phyloP scores from a whole-genome alignment of 2,888 invertebrate species.

The Eretmocerus hayati region DNA sequence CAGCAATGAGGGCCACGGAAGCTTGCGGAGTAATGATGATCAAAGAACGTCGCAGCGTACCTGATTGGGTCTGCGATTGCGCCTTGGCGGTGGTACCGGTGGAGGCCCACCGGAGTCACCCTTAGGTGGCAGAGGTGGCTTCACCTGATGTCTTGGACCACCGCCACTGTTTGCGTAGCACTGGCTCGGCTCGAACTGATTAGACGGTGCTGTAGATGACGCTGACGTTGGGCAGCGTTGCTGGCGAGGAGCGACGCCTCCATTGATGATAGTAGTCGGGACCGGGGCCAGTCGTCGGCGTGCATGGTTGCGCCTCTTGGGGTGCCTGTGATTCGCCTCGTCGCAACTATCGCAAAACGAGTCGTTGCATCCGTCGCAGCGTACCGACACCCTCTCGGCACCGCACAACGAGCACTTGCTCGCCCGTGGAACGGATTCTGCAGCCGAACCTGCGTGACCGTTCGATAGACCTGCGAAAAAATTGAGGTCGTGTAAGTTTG shows the following conservation, averaged over 20 bases:
- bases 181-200: too few species aligned
- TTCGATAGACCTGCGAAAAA: constrained; percentile 13
- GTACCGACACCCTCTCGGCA: constrained; percentile 70
- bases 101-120: constrained; percentile 51
- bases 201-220: too few species aligned
- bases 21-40: too few species aligned
- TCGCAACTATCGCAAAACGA: constrained; percentile 87
- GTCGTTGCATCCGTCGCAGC: constrained; percentile 78
- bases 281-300: constrained; percentile 53
- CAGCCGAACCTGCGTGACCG: constrained; percentile 4
- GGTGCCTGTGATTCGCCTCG: constrained; percentile 90
- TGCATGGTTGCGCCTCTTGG: constrained; percentile 74
- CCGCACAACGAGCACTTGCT: constrained; percentile 77
- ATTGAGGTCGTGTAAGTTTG: too few species aligned
- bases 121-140: constrained; percentile 65
- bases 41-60: constrained; percentile 43
- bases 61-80: constrained; percentile 48
- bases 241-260: background rate
- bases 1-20: too few species aligned
- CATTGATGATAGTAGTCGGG: constrained; percentile 59
- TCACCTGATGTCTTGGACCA: constrained; percentile 28
- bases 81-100: constrained; percentile 59
- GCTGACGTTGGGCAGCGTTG: too few species aligned
- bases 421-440: background rate
- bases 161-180: constrained; percentile 8